These are phyloP conservation scores for Aphaenogaster rudis DNA, from an alignment of 1,140 invertebrate species.

Conservation along the genomic window DNA sequence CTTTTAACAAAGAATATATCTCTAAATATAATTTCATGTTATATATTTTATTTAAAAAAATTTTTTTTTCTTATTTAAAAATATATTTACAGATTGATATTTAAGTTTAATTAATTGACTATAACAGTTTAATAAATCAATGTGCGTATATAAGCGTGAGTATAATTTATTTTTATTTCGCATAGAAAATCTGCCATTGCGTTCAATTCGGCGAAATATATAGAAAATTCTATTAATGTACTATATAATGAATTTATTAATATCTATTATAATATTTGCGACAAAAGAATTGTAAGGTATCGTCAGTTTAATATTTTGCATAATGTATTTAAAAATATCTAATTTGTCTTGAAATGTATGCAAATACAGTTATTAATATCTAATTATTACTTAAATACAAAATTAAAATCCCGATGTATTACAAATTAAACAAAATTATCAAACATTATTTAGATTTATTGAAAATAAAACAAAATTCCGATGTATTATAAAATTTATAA, in stretches of 20 bases:
- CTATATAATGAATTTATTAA: neutral
- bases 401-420: neutral
- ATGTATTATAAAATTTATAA: neutral
- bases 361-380: neutral
- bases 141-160: neutral
- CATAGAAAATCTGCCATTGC: neutral
- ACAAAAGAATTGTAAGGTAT: neutral
- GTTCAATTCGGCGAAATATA: neutral
- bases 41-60: neutral
- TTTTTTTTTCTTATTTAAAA: neutral
- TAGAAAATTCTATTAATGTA: neutral
- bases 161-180: conserved; percentile 13
- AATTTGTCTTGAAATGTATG: neutral
- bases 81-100: neutral
- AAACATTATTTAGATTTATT: neutral
- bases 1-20: neutral
- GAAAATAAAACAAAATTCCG: neutral
- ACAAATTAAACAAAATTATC: neutral
- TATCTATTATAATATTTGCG: neutral
- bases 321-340: neutral
- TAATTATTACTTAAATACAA: neutral
- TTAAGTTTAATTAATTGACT: neutral
- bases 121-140: neutral
- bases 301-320: neutral
- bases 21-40: neutral